Evolutionary conservation across 2,113 vertebrate genomes (phyloP), one percentile per base, ranked within the genome.

Genomic region (Platichthys stellatus): DNA sequence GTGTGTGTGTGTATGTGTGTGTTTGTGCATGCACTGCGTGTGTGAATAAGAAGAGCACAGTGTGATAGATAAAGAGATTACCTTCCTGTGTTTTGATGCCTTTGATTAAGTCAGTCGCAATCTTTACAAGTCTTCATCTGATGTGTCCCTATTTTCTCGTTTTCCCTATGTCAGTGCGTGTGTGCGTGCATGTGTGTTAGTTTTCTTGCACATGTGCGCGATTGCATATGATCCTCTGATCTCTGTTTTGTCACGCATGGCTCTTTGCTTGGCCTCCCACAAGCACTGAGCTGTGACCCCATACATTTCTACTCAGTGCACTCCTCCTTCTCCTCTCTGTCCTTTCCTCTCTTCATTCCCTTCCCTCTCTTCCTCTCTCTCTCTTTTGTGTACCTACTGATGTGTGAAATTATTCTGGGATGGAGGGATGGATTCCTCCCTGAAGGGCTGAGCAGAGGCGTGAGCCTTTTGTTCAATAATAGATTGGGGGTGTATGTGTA

Each of bases 321-420:
- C 68, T 78, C 54, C 57, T 65, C 69, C 63, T 80, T 40, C 62
- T 82, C 54, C 26, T 81, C 61, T 71, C 76, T 59, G 43, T 88
- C 83, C 58, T 64, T 69, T 51, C 58, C 76, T 78, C 80, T 80
- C 67, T 51, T 80, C 75, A 64, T 63, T 65, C 59, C 54, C 63
- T 69, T 85, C 47, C 21, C 38, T 13, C 28, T 53, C 28, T 79
- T 73, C 67, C 76, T 82, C 76, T 77, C 84, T 83, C 85, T 83
- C 85, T 83, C 79, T 91, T 90, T 89, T 90, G 91, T 89, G 84
- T 90, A 90, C 88, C 91, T 92, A 93, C 91, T 90, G 92, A 91
- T 91, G 92, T 94, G 93, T 93, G 93, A 94, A 94, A 94, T 94
- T 93, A 95, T 94, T 93, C 91, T 90, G 92, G 91, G 92, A 92